A percentile compares a stretch with the other conserved stretches of the same genome.
phyloP scores from a whole-genome alignment of 2,888 invertebrate genomes.

The Linyphia triangularis region DNA sequence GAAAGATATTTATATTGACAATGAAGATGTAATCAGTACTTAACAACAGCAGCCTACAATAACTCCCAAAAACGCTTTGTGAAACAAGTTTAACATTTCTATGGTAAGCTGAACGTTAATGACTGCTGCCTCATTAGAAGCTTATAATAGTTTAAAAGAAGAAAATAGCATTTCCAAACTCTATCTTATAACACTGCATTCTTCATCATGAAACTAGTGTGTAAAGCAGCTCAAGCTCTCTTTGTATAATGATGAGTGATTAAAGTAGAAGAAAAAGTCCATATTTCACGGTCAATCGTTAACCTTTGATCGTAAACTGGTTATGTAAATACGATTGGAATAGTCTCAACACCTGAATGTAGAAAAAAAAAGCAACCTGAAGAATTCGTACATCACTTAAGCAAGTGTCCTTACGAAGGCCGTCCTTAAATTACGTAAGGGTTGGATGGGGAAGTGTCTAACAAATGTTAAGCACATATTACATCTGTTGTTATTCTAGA shows the following conservation, averaged over 20 bases:
- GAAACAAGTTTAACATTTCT: not conserved
- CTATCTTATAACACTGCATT: not conserved
- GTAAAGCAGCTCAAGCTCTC: not conserved
- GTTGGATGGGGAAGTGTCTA: too few relatives aligned
- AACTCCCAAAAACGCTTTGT: not conserved
- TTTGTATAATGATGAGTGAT: constrained; percentile 20
- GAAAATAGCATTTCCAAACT: not conserved
- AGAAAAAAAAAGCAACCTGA: not conserved
- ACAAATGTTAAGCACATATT: too few relatives aligned
- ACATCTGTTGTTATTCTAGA: too few relatives aligned
- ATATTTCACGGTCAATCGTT: constrained; percentile 57
- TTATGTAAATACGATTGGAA: constrained; percentile 37
- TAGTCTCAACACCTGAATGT: not conserved
- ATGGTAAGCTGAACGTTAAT: not conserved
- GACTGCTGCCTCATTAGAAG: not conserved
- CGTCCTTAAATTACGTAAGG: too few relatives aligned
- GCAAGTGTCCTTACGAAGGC: too few relatives aligned
- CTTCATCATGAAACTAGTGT: not conserved
- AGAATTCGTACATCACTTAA: not conserved
- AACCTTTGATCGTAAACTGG: constrained; percentile 41
- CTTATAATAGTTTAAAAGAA: not conserved
- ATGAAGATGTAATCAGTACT: not conserved
- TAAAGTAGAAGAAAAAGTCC: constrained; percentile 18
- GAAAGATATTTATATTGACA: not conserved
- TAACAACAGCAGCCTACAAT: not conserved